Percentiles rank a stretch among this genome's conserved stretches.
Conservation (phyloP, 23 tunicate genomes). For the Styela clava region DNA sequence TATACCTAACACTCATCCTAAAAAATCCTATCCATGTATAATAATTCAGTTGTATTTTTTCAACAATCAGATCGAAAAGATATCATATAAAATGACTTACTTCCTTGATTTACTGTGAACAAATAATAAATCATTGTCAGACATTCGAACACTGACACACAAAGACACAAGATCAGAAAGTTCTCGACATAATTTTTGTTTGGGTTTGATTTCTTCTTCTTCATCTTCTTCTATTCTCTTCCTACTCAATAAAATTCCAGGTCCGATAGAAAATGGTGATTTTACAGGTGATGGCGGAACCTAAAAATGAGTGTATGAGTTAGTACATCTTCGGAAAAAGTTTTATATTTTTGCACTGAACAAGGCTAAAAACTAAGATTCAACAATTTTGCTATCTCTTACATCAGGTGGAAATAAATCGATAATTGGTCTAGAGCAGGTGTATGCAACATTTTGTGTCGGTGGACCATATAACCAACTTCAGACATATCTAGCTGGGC, state of each 20-base stretch:
- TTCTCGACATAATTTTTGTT: conserved; percentile 40
- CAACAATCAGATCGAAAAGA: too few species aligned
- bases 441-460: too few species aligned
- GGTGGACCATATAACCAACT: too few species aligned
- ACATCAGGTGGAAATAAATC: too few species aligned
- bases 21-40: too few species aligned
- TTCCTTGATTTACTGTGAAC: conserved; percentile 19
- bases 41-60: too few species aligned
- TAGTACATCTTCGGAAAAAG: neutral
- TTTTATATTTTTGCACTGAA: too few species aligned
- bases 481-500: too few species aligned
- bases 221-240: neutral
- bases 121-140: conserved; percentile 14
- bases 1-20: too few species aligned
- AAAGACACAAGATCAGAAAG: conserved; percentile 77
- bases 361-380: too few species aligned
- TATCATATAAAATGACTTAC: conserved; percentile 38
- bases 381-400: too few species aligned
- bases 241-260: neutral
- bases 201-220: neutral
- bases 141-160: conserved; percentile 34
- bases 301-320: neutral
- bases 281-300: conserved; percentile 5
- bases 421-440: too few species aligned
- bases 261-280: conserved; percentile 26